Base-by-base conservation (phyloP, 2,888 invertebrate genomes). In the Leptinotarsa juncta region DNA sequence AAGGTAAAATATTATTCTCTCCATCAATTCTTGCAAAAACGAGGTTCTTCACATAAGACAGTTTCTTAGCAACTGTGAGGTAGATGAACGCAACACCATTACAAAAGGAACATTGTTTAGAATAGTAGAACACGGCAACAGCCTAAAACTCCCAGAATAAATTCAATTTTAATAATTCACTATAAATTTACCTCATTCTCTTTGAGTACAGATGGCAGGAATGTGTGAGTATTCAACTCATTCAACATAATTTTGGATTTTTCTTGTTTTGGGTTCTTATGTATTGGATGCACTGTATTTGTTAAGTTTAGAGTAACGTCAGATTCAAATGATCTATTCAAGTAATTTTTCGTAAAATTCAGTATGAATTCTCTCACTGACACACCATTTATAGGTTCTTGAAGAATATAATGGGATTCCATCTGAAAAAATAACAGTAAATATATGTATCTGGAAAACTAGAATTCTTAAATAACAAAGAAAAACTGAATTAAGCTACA, bases 1-100 rank as follows among this genome's bases (percentile, higher is more conserved):
- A 97, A 0, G 96, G 95, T 80, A 97, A 90, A 88, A 96, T 95
- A 89, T 97, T 96, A 0, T 91, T 89, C 83, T 94, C 93, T 23
- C 94, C 95, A 89, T 97, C 95, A 53, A 97, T 92, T 20, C 95
- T 90, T 26, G 92, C 91, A 81, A 94, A 93, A 74, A 87, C 83
- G 7, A 93, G 80, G 77, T 89, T 87, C 79, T 90, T 88, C 81
- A 90, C 86, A 82, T 89, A 83, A 75, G 89, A 84, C 78, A 92
- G 90, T 86, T 92, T 90, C 82, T 92, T 90, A 70, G 94, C 92
- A 70, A 93, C 90, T 65, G 91, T 91, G 74, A 94, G 88, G 82
- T 94, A 91, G 50, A 92, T 91, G 80, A 94, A 94, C 0, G 93
- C 90, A 76, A 94, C 89, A 20, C 92, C 90, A 69, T 92, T 92